These are phyloP conservation scores for Mya arenaria DNA, from an alignment of 1,140 invertebrate genomes.

Conservation along the genomic window DNA sequence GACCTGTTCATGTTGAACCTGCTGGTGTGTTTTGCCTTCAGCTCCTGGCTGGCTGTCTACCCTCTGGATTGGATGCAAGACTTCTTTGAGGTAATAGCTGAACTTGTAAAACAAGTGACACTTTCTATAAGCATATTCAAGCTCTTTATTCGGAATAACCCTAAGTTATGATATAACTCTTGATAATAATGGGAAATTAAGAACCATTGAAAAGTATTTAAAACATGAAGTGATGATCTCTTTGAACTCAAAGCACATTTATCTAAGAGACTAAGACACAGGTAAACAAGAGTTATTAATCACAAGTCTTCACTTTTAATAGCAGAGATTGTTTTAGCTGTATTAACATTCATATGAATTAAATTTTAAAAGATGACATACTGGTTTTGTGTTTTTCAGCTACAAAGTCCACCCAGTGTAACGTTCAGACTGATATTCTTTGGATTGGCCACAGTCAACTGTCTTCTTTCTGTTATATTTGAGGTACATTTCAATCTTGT, in stretches of 20 bases:
- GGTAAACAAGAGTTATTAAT: too few species aligned
- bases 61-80: constrained; percentile 69
- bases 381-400: constrained; percentile 64
- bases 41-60: constrained; percentile 74
- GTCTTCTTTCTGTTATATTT: constrained; percentile 70
- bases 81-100: constrained; percentile 72
- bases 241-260: too few species aligned
- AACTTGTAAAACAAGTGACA: background rate
- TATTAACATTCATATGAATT: too few species aligned
- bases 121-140: background rate
- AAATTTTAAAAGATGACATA: too few species aligned
- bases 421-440: constrained; percentile 71
- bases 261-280: too few species aligned
- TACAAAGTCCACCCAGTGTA: constrained; percentile 67
- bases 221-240: too few species aligned
- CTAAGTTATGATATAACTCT: background rate
- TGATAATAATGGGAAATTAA: background rate
- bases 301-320: too few species aligned
- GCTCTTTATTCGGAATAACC: background rate
- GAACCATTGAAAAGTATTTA: background rate
- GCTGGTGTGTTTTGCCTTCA: constrained; percentile 61
- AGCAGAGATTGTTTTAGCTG: too few species aligned
- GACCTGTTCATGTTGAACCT: constrained; percentile 76
- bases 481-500: constrained; percentile 71
- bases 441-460: constrained; percentile 74